Evolutionary conservation across 2,113 vertebrate genomes (phyloP), one percentile per base, ranked within the genome.

Genomic region (Ascaphus truei): DNA sequence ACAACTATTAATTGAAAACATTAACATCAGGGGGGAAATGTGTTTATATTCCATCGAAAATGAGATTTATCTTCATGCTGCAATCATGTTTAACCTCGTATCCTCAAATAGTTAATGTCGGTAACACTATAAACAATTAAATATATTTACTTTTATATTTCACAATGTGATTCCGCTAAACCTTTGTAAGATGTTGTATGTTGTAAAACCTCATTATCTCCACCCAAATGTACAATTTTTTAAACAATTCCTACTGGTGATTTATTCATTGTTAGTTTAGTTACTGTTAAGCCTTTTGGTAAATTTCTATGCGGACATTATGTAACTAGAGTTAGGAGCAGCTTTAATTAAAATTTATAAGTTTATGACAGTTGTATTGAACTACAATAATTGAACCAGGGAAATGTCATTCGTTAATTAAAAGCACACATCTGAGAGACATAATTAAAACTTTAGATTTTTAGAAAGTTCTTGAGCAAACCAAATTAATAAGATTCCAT

Each of bases 321-420:
- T 76, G 72, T 65, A 82, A 72, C 77, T 77, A 76, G 63, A 68
- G 73, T 80, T 80, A 81, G 74, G 71, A 76, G 73, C 47, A 80
- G 63, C 34, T 75, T 86, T 90, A 91, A 91, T 91, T 90, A 89
- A 83, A 87, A 88, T 88, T 79, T 86, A 81, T 81, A 84, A 81
- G 78, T 87, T 85, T 88, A 83, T 84, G 78, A 82, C 79, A 84
- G 81, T 88, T 85, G 75, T 81, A 79, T 63, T 83, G 76, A 84
- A 81, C 81, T 81, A 71, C 79, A 87, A 80, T 80, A 84, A 82
- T 72, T 81, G 76, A 86, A 86, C 72, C 82, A 83, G 85, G 72
- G 61, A 89, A 88, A 89, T 86, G 76, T 79, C 82, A 86, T 77
- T 72, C 78, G 78, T 87, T 89, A 89, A 89, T 85, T 88, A 87